These are phyloP conservation scores for Aphis craccivora DNA, from an alignment of 1,140 invertebrate genomes.

Conservation along the genomic window DNA sequence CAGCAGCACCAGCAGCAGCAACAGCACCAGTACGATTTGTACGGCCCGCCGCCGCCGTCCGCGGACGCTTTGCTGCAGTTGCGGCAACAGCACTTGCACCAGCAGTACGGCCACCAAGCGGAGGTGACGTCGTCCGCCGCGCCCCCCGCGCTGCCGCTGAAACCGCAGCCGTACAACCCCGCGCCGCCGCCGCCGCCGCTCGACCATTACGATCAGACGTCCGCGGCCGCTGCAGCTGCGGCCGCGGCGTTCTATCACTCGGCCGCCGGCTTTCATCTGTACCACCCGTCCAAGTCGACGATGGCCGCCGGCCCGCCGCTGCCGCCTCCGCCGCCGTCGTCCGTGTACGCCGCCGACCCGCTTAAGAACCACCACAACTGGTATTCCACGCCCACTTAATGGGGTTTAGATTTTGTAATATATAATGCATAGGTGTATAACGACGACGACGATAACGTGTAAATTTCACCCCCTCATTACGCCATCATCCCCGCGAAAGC, in stretches of 20 bases:
- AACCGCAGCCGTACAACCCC: slow-evolving; percentile 85
- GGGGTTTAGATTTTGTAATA: neutral
- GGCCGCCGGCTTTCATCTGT: slow-evolving; percentile 85
- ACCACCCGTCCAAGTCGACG: slow-evolving; percentile 73
- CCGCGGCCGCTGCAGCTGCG: slow-evolving; percentile 70
- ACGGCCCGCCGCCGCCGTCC: slow-evolving; percentile 59
- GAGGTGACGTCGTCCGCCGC: slow-evolving; percentile 64
- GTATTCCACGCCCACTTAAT: slow-evolving; percentile 79
- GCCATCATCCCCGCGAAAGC: neutral
- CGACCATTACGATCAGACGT: slow-evolving; percentile 69
- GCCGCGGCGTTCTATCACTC: slow-evolving; percentile 85
- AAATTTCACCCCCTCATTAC: neutral
- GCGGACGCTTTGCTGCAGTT: slow-evolving; percentile 58
- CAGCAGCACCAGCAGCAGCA: slow-evolving; percentile 61
- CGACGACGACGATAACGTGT: neutral
- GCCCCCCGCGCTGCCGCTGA: slow-evolving; percentile 82
- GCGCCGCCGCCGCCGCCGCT: slow-evolving; percentile 75
- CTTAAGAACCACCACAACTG: slow-evolving; percentile 70
- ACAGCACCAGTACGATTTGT: slow-evolving; percentile 65
- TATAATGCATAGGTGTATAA: neutral
- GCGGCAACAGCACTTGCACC: slow-evolving; percentile 59
- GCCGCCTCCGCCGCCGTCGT: slow-evolving; percentile 65
- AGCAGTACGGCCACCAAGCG: slow-evolving; percentile 66
- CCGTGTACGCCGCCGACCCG: slow-evolving; percentile 64
- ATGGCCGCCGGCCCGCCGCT: slow-evolving; percentile 63